phyloP scores from a whole-genome alignment of 2,113 vertebrate genomes.

The Emberiza fucata region DNA sequence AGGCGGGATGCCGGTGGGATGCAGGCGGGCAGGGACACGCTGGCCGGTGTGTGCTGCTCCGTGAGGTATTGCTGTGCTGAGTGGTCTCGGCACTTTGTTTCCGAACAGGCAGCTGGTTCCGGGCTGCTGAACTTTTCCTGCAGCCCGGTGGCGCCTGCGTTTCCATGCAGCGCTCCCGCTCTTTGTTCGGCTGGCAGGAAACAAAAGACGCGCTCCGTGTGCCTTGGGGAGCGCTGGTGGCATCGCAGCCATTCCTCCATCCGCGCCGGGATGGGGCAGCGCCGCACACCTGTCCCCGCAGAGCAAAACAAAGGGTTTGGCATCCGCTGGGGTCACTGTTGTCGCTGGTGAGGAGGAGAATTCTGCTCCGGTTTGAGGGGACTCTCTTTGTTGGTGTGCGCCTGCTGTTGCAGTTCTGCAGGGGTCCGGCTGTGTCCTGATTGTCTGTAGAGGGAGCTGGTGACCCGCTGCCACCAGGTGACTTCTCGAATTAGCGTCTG shows the following conservation, averaged over 20 bases:
- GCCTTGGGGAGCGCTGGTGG: background rate
- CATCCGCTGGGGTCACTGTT: background rate
- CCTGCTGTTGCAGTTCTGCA: background rate
- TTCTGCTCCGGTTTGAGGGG: background rate
- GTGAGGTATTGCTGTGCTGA: background rate
- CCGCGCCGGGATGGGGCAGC: background rate
- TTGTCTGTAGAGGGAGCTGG: slow-evolving; percentile 66
- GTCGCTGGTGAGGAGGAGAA: background rate
- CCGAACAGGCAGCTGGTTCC: background rate
- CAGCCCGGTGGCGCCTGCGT: background rate
- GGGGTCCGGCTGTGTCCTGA: slow-evolving; percentile 45
- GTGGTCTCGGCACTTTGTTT: background rate
- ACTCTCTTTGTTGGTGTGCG: slow-evolving; percentile 16
- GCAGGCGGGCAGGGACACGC: background rate
- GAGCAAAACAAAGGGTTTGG: background rate
- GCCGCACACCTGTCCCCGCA: background rate
- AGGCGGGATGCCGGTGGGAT: background rate
- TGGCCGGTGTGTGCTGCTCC: background rate
- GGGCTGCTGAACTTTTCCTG: slow-evolving; percentile 46
- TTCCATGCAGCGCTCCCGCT: background rate
- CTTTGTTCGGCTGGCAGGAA: slow-evolving; percentile 35
- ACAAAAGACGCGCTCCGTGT: slow-evolving; percentile 21
- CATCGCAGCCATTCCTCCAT: background rate
- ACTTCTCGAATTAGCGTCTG: slow-evolving; percentile 31
- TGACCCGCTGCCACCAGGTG: slow-evolving; percentile 60